Evolutionary conservation across 1,140 invertebrate species (phyloP), one percentile per base, ranked within the genome.

Genomic region (Dendrolimus kikuchii): DNA sequence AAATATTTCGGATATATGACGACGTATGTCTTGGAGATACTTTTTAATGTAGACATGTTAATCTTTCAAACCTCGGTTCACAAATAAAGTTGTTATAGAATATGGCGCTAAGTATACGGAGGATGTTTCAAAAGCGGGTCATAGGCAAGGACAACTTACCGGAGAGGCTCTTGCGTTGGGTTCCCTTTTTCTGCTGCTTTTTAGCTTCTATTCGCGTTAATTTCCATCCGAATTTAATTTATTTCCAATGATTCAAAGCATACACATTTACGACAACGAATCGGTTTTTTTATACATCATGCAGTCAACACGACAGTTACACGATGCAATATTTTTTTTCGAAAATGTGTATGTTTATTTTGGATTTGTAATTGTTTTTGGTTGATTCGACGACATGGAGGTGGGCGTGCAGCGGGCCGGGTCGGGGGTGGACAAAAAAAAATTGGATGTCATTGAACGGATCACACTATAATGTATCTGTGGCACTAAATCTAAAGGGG

Each of bases 181-280:
- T 68, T 63, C 64, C 78, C 90, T 94, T 94, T 90, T 93, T 93
- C 90, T 93, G 92, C 89, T 94, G 92, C 92, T 95, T 95, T 95
- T 95, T 95, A 91, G 93, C 93, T 92, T 95, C 95, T 96, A 92
- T 72, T 65, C 59, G 66, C 56, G 55, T 68, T 66, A 76, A 77
- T 72, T 46, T 56, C 56, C 52, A 56, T 64, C 59, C 60, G 42
- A 57, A 59, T 65, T 66, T 71, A 57, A 66, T 55, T 55, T 67
- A 49, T 67, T 65, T 71, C 68, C 69, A 60, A 73, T 59, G 60
- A 60, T 64, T 67, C 55, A 74, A 78, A 74, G 77, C 80, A 81
- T 83, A 82, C 82, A 86, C 82, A 81, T 81, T 78, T 71, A 77
- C 74, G 62, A 77, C 68, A 81, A 66, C 65, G 57, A 64, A 51